Percentiles rank a stretch among this genome's conserved stretches.
Conservation (phyloP, 2,797 vertebrate genomes). For the Sandelia bainsii region DNA sequence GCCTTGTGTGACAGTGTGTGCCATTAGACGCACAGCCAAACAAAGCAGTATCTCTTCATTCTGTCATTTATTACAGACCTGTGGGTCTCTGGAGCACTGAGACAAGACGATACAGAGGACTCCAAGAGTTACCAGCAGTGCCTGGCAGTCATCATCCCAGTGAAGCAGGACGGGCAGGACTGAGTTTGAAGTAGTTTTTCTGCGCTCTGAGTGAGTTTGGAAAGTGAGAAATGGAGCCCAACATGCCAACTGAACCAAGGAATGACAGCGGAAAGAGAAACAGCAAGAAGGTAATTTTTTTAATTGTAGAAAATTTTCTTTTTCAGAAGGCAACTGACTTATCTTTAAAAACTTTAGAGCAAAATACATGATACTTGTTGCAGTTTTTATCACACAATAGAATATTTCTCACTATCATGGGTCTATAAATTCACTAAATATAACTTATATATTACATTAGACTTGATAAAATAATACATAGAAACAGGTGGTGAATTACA, state of each 20-base stretch:
- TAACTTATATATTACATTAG: not conserved
- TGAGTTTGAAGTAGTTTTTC: not conserved
- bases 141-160: slow-evolving; percentile 1
- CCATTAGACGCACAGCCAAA: slow-evolving; percentile 21
- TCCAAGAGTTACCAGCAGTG: not conserved
- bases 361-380: not conserved
- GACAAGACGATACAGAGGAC: slow-evolving; percentile 27
- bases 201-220: slow-evolving; percentile 6
- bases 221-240: slow-evolving; percentile 43
- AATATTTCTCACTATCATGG: not conserved
- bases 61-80: slow-evolving; percentile 50
- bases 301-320: not conserved
- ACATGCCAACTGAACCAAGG: not conserved
- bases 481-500: too few relatives aligned
- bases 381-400: not conserved
- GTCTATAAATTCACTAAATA: not conserved
- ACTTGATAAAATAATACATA: too few relatives aligned
- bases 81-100: slow-evolving; percentile 24
- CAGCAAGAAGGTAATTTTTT: slow-evolving; percentile 40
- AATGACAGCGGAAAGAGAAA: slow-evolving; percentile 19
- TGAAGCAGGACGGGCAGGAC: slow-evolving; percentile 12
- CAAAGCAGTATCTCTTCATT: slow-evolving; percentile 31
- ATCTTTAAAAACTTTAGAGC: too few relatives aligned
- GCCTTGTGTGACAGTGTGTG: slow-evolving; percentile 30
- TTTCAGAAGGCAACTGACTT: not conserved